Evolutionary conservation across 2,888 invertebrate genomes (phyloP).

Genomic region (Heliothis peltigera): DNA sequence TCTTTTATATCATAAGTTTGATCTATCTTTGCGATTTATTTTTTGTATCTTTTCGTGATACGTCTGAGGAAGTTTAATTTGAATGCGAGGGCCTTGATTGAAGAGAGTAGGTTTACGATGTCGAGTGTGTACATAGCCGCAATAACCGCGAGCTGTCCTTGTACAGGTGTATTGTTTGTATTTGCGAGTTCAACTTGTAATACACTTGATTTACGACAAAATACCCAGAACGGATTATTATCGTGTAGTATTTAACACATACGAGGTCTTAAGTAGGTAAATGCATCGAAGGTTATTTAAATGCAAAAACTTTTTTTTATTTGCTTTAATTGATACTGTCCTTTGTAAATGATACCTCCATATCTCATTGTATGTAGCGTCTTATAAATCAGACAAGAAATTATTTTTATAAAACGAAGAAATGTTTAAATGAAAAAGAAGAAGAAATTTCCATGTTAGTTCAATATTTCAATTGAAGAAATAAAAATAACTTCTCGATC

Average conservation of each 20-base stretch:
- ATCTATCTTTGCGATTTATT: constrained; percentile 3
- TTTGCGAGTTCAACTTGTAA: constrained; percentile 47
- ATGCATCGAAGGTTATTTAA: constrained; percentile 32
- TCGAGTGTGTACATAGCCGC: constrained; percentile 47
- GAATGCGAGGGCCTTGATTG: constrained; percentile 44
- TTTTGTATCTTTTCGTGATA: constrained; percentile 23
- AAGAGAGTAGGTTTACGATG: constrained; percentile 47
- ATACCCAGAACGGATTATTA: constrained; percentile 52
- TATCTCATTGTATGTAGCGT: too few species aligned
- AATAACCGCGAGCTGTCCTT: constrained; percentile 61
- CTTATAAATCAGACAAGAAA: too few species aligned
- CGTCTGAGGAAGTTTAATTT: constrained; percentile 38
- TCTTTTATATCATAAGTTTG: not conserved
- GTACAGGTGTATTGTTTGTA: constrained; percentile 47
- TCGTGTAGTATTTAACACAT: constrained; percentile 36
- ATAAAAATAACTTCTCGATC: constrained; percentile 15
- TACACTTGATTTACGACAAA: constrained; percentile 46
- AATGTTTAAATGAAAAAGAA: too few species aligned
- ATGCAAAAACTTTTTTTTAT: not conserved
- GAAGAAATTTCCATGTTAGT: too few species aligned
- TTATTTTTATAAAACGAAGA: too few species aligned
- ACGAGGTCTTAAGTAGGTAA: constrained; percentile 17
- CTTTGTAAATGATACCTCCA: too few species aligned
- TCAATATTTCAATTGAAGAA: too few species aligned
- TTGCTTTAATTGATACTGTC: too few species aligned